A percentile compares a stretch with the other conserved stretches of the same genome.
phyloP scores from a whole-genome alignment of 1,140 invertebrate species.

The Oryzaephilus surinamensis region DNA sequence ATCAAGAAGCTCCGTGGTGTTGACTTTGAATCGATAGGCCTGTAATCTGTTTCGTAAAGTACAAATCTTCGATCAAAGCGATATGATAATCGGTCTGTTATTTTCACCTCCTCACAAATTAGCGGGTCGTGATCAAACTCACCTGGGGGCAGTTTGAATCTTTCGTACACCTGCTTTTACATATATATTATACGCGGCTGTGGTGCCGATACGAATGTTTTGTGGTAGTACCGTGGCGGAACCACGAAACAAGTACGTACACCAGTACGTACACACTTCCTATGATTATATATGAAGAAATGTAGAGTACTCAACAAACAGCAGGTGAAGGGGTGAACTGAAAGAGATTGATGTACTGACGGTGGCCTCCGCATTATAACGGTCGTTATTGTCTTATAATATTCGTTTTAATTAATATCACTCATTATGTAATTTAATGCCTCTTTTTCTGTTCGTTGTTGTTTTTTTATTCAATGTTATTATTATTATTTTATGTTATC shows the following conservation, averaged over 20 bases:
- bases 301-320: too few species aligned
- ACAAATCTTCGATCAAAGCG: too few species aligned
- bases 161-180: slow-evolving; percentile 20
- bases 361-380: slow-evolving; percentile 9
- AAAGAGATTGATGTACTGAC: slow-evolving; percentile 16
- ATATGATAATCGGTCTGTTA: slow-evolving; percentile 33
- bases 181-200: too few species aligned
- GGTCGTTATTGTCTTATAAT: slow-evolving; percentile 9
- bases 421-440: slow-evolving; percentile 12
- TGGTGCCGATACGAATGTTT: slow-evolving; percentile 3
- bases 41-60: slow-evolving; percentile 26
- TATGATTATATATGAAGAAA: too few species aligned
- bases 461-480: too few species aligned
- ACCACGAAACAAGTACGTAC: too few species aligned
- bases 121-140: slow-evolving; percentile 24
- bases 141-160: slow-evolving; percentile 17
- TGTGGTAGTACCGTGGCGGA: slow-evolving; percentile 6
- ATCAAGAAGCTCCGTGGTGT: slow-evolving; percentile 24
- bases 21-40: slow-evolving; percentile 24
- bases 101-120: slow-evolving; percentile 33
- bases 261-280: too few species aligned
- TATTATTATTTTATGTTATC: too few species aligned
- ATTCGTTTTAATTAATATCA: slow-evolving; percentile 13
- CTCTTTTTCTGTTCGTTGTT: too few species aligned
- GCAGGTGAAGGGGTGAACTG: slow-evolving; percentile 16